Percentiles rank a stretch among this genome's conserved stretches.
These are phyloP conservation scores for Castor canadensis DNA, from an alignment of 2,113 vertebrate genomes.

Conservation along the genomic window DNA sequence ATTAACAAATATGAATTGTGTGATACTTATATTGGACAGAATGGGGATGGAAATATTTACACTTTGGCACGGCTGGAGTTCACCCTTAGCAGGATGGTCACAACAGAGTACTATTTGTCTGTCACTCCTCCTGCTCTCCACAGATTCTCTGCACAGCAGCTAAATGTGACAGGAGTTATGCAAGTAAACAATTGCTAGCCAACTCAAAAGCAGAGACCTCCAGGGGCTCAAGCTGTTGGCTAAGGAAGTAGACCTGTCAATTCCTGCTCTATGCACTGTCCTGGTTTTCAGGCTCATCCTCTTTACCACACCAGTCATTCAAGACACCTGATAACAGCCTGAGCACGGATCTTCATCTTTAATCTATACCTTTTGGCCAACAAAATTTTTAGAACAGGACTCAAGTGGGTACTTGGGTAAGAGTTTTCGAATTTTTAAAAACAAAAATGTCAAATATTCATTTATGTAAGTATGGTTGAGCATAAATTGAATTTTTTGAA, in stretches of 20 bases:
- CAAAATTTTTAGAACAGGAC: background rate
- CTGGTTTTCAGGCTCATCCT: fast-evolving
- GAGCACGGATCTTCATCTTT: background rate
- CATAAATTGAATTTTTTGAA: background rate
- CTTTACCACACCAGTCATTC: background rate
- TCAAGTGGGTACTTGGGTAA: background rate
- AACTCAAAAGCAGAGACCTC: background rate
- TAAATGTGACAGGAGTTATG: background rate
- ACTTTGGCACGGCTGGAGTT: background rate
- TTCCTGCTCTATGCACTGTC: fast-evolving
- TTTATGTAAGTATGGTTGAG: background rate
- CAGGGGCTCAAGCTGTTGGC: fast-evolving
- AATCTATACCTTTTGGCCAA: background rate
- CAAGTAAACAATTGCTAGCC: background rate
- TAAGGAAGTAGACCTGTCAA: background rate
- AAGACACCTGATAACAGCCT: no score
- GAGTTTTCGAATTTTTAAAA: background rate
- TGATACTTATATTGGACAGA: background rate
- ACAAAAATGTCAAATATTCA: background rate
- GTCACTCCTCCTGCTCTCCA: background rate
- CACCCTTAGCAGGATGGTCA: background rate
- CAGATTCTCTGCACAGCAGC: background rate
- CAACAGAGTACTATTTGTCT: background rate
- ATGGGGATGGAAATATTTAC: background rate
- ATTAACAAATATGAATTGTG: background rate